Evolutionary conservation across 1,140 invertebrate species (phyloP).

Genomic region (Drosophila baimaii): DNA sequence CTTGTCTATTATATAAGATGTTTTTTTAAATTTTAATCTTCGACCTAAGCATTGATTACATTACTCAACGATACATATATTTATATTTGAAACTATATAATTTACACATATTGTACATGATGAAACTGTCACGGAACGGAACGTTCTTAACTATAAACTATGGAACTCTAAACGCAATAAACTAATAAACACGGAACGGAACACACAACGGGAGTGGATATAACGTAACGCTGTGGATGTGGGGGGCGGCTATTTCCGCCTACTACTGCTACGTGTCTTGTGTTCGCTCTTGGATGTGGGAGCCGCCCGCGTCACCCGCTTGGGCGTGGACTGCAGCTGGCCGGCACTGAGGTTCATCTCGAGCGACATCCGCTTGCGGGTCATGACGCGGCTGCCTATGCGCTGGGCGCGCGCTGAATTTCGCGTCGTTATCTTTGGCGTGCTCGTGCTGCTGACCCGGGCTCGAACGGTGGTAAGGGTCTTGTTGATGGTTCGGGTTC

Average conservation of each 20-base stretch:
- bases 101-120: constrained; percentile 45
- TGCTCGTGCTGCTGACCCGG: constrained; percentile 16
- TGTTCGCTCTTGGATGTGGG: constrained; percentile 9
- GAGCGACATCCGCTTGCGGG: constrained; percentile 66
- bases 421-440: constrained; percentile 53
- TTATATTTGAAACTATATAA: constrained; percentile 35
- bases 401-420: constrained; percentile 53
- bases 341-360: constrained; percentile 65
- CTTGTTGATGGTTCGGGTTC: not conserved
- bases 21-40: no score
- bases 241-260: constrained; percentile 18
- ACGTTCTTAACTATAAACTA: constrained; percentile 16
- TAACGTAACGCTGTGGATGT: no score
- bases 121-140: constrained; percentile 3
- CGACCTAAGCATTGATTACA: constrained; percentile 15
- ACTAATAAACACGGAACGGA: constrained; percentile 10
- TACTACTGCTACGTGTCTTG: constrained; percentile 9
- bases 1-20: not conserved
- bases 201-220: constrained; percentile 7
- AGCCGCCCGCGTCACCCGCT: constrained; percentile 45
- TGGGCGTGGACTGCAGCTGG: constrained; percentile 58
- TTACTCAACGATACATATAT: constrained; percentile 38
- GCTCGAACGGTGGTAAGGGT: not conserved
- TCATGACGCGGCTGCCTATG: constrained; percentile 48
- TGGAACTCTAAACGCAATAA: not conserved